Evolutionary conservation across 2,113 vertebrate species (phyloP).

Genomic region (Axis porcinus): DNA sequence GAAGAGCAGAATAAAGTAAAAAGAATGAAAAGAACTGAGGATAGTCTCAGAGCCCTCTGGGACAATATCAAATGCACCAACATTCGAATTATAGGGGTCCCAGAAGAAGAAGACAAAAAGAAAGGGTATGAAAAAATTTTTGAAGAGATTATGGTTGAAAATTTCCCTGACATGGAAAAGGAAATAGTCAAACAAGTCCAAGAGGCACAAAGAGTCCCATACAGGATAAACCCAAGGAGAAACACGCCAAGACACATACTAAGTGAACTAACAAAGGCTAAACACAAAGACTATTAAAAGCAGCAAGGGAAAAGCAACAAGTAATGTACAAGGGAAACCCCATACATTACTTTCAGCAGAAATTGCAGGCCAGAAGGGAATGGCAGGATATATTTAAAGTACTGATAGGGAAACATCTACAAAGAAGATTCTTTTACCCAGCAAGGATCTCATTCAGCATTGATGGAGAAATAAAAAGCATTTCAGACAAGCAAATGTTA

Average conservation of each 20-base stretch:
- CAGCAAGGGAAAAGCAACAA: neutral
- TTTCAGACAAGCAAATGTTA: neutral
- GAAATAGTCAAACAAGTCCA: neutral
- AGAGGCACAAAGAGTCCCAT: neutral
- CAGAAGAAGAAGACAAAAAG: neutral
- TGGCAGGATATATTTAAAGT: neutral
- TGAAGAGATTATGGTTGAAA: neutral
- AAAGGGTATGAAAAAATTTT: neutral
- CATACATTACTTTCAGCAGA: neutral
- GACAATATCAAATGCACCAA: neutral
- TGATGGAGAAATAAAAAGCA: neutral
- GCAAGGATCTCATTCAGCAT: neutral
- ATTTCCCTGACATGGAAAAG: neutral
- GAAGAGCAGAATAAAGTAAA: neutral
- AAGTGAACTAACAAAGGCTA: neutral
- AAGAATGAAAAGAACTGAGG: neutral
- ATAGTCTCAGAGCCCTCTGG: neutral
- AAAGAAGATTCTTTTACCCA: neutral
- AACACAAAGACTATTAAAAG: neutral
- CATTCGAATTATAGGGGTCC: neutral
- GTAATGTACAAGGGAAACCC: neutral
- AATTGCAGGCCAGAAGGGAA: neutral
- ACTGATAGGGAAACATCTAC: neutral
- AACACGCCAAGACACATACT: neutral
- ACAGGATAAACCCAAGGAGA: neutral